Percentiles rank a stretch among this genome's conserved stretches.
These are phyloP conservation scores for Corythoichthys haematopterus DNA, from an alignment of 2,113 vertebrate species.

Conservation along the genomic window DNA sequence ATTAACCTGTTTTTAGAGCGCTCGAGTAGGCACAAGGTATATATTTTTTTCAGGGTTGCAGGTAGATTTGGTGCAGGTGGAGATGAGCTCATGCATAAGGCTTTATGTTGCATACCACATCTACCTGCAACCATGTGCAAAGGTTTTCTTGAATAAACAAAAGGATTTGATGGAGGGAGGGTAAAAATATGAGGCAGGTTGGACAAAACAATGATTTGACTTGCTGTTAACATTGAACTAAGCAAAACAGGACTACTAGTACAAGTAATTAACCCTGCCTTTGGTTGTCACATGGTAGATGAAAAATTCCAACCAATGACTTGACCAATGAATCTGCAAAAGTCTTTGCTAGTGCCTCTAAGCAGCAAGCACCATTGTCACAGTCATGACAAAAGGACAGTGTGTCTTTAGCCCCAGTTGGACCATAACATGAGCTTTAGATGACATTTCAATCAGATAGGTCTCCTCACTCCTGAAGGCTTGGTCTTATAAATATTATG, in stretches of 20 bases:
- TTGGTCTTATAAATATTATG: constrained; percentile 29
- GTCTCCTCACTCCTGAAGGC: constrained; percentile 25
- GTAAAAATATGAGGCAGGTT: not conserved
- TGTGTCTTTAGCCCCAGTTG: constrained; percentile 30
- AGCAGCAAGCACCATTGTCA: constrained; percentile 45
- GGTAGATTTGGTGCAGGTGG: constrained; percentile 32
- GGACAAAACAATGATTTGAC: not conserved
- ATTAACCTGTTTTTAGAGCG: constrained; percentile 23
- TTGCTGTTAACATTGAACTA: not conserved
- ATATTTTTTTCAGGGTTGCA: constrained; percentile 47
- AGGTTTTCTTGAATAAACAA: constrained; percentile 24
- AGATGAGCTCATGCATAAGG: constrained; percentile 19
- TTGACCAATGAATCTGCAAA: constrained; percentile 22
- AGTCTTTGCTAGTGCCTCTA: constrained; percentile 26
- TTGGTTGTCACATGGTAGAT: constrained; percentile 31
- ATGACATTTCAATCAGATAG: constrained; percentile 41
- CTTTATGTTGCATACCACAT: constrained; percentile 34
- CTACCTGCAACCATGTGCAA: constrained; percentile 60
- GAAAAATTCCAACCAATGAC: constrained; percentile 39
- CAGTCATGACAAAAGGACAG: constrained; percentile 29
- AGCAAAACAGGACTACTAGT: constrained; percentile 10
- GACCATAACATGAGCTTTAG: constrained; percentile 16
- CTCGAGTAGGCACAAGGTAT: constrained; percentile 58
- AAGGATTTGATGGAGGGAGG: not conserved
- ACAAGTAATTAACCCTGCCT: constrained; percentile 10